Conservation (phyloP, 2,113 vertebrate genomes). For the Hiodon tergisus region DNA sequence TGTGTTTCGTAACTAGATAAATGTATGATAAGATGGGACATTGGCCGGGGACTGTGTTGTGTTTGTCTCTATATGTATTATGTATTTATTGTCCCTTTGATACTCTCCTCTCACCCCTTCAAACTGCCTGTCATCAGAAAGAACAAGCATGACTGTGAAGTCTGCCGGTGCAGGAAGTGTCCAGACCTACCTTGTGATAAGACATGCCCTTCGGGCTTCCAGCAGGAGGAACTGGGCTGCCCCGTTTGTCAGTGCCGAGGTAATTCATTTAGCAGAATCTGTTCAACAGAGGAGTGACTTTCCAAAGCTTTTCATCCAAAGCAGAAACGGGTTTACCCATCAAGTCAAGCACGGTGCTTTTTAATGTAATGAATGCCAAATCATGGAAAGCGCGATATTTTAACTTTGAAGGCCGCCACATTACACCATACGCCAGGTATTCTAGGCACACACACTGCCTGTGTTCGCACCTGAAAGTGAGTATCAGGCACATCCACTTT, state of each 20-base stretch:
- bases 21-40: too few species aligned
- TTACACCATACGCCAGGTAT: too few species aligned
- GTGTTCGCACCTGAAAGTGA: too few species aligned
- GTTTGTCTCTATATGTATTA: not conserved
- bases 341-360: too few species aligned
- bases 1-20: too few species aligned
- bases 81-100: not conserved
- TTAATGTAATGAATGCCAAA: too few species aligned
- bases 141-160: constrained; percentile 85
- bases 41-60: not conserved
- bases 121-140: constrained; percentile 60
- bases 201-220: constrained; percentile 76
- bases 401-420: too few species aligned
- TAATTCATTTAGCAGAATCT: constrained; percentile 35
- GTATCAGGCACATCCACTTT: too few species aligned
- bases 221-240: constrained; percentile 74
- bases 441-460: too few species aligned
- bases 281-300: not conserved
- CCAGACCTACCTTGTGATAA: constrained; percentile 76
- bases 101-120: not conserved
- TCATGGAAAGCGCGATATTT: too few species aligned
- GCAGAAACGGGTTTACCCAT: too few species aligned
- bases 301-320: too few species aligned
- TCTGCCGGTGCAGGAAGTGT: constrained; percentile 84
- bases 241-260: constrained; percentile 79